Evolutionary conservation across 2,797 vertebrate genomes (phyloP).

Genomic region (Lepilemur septentrionalis): DNA sequence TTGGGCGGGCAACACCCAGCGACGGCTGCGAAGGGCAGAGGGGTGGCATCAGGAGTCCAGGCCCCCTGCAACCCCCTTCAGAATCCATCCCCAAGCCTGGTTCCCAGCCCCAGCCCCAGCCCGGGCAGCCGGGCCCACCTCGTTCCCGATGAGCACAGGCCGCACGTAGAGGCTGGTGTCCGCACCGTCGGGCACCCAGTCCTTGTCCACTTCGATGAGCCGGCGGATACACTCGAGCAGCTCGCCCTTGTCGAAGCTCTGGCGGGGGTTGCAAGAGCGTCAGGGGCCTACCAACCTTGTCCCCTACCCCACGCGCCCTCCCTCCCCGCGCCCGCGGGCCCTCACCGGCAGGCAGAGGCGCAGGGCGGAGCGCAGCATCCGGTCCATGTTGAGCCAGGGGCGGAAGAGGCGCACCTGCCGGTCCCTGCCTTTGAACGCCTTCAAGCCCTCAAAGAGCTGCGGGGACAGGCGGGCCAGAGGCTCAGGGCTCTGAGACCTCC

Average conservation of each 20-base stretch:
- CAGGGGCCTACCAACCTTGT: not conserved
- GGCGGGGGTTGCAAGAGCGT: not conserved
- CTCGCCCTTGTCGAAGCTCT: constrained; percentile 90
- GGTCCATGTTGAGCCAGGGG: constrained; percentile 93
- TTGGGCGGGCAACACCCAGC: constrained; percentile 86
- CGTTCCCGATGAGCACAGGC: constrained; percentile 90
- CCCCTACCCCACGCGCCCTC: accelerated
- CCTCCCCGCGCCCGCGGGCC: not conserved
- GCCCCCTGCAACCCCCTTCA: not conserved
- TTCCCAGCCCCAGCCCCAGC: not conserved
- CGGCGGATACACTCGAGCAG: constrained; percentile 91
- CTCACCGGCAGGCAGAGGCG: constrained; percentile 92
- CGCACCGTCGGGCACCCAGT: constrained; percentile 90
- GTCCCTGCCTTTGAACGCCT: constrained; percentile 91
- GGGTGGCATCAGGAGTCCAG: not conserved
- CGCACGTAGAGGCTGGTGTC: constrained; percentile 92
- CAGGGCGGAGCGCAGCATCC: constrained; percentile 89
- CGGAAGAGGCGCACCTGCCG: constrained; percentile 91
- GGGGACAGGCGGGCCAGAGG: accelerated
- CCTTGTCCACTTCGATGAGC: constrained; percentile 91
- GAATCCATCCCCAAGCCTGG: not conserved
- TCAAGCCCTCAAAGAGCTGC: constrained; percentile 93
- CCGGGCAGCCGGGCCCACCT: constrained; percentile 82
- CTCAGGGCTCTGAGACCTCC: not conserved
- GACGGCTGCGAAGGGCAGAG: constrained; percentile 84